Evolutionary conservation across 2,797 vertebrate genomes (phyloP).

Genomic region (Dallia pectoralis): DNA sequence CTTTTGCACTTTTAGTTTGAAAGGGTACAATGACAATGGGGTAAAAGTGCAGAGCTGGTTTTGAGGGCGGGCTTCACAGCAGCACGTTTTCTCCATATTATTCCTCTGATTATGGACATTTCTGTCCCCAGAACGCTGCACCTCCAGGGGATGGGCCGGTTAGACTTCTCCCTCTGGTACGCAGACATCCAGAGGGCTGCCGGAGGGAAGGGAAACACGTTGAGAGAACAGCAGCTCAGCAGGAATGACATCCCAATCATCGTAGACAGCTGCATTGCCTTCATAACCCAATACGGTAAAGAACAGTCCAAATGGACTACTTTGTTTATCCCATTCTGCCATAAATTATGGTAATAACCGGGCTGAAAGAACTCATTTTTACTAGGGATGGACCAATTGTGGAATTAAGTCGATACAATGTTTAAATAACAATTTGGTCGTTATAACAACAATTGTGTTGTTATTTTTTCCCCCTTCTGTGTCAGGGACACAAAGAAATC

Average conservation of each 20-base stretch:
- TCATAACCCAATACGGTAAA: conserved; percentile 97
- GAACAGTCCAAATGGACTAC: background rate
- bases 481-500: no score
- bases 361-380: no score
- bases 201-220: conserved; percentile 83
- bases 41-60: no score
- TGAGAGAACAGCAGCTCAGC: conserved; percentile 95
- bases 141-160: conserved; percentile 83
- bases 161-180: conserved; percentile 86
- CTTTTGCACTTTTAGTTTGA: no score
- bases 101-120: background rate
- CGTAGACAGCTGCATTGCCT: conserved; percentile 95
- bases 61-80: background rate
- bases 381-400: no score
- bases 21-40: no score
- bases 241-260: conserved; percentile 94
- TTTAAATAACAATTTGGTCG: no score
- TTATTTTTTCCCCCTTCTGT: no score
- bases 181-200: conserved; percentile 85
- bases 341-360: background rate
- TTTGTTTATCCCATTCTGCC: background rate
- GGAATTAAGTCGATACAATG: no score
- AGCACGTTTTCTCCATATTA: background rate
- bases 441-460: no score
- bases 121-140: conserved; percentile 83